Evolutionary conservation across 2,888 invertebrate genomes (phyloP), one percentile per base, ranked within the genome.

Genomic region (Eristalinus aeneus): DNA sequence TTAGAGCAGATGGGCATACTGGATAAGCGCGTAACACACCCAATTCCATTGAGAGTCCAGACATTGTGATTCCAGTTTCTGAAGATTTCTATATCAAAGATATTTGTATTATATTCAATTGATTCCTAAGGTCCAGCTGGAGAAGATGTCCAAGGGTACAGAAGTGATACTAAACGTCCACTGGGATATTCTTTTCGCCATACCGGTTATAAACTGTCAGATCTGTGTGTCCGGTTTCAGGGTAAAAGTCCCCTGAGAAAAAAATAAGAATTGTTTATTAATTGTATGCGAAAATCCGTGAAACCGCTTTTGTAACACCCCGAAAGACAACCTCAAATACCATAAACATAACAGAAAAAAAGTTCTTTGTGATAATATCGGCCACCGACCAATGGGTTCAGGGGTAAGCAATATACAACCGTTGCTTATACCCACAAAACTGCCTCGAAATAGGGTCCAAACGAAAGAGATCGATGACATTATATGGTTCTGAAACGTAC

Each of bases 291-390:
- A 63, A 81, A 82, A 73, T 73, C 78, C 72, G 39, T 73, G 56
- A 82, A 82, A 82, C 82, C 82, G 46, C 72, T 73, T 78, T 67
- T 82, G 72, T 72, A 82, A 67, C 72, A 82, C 78, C 78, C 77
- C 82, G 73, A 34, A 46, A 16, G 74, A 65, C 39, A 65, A 65
- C 65, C 65, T 63, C 54, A 56, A 74, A 58, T 65, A 27, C 36
- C 5, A 58, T 58, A 56, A 58, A 74, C 74, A 36, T 23, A 27
- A 54, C 20, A 65, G 34, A 27, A 23, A 53, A 65, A 65, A 65
- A 74, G 4, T 22, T n/a, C 4, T 54, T 63, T 53, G 22, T 53
- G 46, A 6, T 46, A 1, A 8, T 16, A 16, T 16, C 46, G 46
- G 46, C 9, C 46, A 16, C 6, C 16, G 16, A n/a, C 1, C 16